Percentiles rank a stretch among this genome's conserved stretches.
Conservation (phyloP, 2,888 invertebrate species). For the Metacarcinus magister region DNA sequence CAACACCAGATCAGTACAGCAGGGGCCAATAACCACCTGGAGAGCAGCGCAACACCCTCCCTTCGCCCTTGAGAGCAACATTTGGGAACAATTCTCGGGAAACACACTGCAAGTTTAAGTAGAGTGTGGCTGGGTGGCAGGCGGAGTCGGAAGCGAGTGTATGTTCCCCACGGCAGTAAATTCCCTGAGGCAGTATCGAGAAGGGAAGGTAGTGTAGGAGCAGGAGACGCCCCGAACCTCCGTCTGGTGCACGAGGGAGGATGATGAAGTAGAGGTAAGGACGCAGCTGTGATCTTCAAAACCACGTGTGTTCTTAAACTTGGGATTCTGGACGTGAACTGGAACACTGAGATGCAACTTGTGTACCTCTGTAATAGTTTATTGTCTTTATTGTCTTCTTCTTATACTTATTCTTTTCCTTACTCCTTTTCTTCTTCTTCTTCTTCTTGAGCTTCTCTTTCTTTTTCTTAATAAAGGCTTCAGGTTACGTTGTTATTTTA, state of each 20-base stretch:
- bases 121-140: background rate
- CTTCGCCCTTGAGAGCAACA: background rate
- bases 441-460: background rate
- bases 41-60: background rate
- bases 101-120: conserved; percentile 20
- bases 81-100: background rate
- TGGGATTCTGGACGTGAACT: background rate
- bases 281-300: too few relatives aligned
- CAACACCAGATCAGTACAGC: background rate
- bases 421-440: background rate
- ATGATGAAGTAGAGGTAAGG: too few relatives aligned
- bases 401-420: background rate
- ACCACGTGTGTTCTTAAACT: background rate
- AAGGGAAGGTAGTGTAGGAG: background rate
- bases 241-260: too few relatives aligned
- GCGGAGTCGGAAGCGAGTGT: background rate
- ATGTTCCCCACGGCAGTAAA: background rate
- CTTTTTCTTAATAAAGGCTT: too few relatives aligned
- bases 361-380: background rate
- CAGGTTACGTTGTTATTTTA: too few relatives aligned
- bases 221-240: background rate
- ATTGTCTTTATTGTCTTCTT: background rate
- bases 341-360: background rate
- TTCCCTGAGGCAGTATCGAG: conserved; percentile 21
- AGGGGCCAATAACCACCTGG: background rate